phyloP scores from a whole-genome alignment of 2,113 vertebrate species.

The Triplophysa rosa region DNA sequence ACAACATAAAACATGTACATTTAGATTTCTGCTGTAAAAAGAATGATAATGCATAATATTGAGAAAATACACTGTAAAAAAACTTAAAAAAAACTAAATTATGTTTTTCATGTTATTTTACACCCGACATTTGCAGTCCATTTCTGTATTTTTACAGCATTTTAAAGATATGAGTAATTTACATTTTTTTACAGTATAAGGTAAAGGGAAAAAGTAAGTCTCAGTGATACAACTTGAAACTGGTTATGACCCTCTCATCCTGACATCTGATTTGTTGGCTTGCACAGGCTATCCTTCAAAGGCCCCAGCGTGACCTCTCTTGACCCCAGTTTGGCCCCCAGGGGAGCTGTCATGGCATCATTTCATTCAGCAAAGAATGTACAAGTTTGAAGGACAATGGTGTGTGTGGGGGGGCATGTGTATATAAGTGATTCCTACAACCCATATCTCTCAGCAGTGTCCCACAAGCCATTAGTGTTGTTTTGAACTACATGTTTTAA shows the following conservation, averaged over 20 bases:
- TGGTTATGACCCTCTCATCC: conserved; percentile 10
- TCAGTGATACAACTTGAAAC: not conserved
- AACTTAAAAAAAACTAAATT: no score
- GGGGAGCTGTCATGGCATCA: conserved; percentile 45
- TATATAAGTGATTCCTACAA: conserved; percentile 63
- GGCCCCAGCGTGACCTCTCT: conserved; percentile 50
- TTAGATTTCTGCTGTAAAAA: no score
- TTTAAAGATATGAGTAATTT: no score
- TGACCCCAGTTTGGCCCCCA: conserved; percentile 53
- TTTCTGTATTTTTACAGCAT: no score
- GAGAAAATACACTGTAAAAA: no score
- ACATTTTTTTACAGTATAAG: no score
- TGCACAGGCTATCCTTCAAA: conserved; percentile 59
- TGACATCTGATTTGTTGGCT: conserved; percentile 52
- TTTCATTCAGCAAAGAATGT: conserved; percentile 57
- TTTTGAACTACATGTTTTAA: conserved; percentile 69
- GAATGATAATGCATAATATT: no score
- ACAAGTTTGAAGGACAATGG: conserved; percentile 56
- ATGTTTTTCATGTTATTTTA: no score
- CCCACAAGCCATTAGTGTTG: conserved; percentile 66
- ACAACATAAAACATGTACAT: no score
- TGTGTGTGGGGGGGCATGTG: conserved; percentile 55
- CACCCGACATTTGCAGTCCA: no score
- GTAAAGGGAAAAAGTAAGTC: not conserved
- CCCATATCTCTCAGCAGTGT: conserved; percentile 53